Base-by-base conservation (phyloP, 1,140 invertebrate genomes). In the Gyrodactylus bullatarudis region DNA sequence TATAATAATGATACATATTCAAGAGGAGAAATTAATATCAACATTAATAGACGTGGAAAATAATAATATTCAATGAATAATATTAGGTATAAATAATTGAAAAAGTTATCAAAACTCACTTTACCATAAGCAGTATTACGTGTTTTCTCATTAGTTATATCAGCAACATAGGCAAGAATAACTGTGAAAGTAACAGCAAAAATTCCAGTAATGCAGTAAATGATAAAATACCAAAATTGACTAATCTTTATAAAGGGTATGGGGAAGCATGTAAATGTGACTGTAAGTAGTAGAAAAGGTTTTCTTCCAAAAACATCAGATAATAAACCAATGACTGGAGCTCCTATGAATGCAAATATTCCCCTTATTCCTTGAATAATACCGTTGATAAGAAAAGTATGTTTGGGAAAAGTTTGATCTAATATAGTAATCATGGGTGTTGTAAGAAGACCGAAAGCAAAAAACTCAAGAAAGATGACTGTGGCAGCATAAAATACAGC, bases 211-310 rank as follows among this genome's bases (percentile, higher is more conserved):
- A 99, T 91, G 77, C 89, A 93, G 82, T 98, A 93, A 87, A 97
- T 91, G 71, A 92, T 92, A 83, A 99, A 99, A 82, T 98, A 98
- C 93, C 93, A 98, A 89, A 91, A 97, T 71, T 92, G 91, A 83
- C 95, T 96, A 78, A 98, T 88, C 78, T 88, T 91, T 89, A 98
- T 96, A 72, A 98, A 84, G 72, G 94, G 94, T 79, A 98, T 98
- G 54, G 95, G 95, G 75, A 89, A 87, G 83, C 94, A 99, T 1
- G 95, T 99, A 83, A 96, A 98, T 81, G 96, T 93, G 76, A 98
- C 94, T 72, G 95, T 98, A 76, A 98, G 86, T 74, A 99, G 84
- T 73, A 99, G 85, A 82, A 99, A 99, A 79, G 94, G 88, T 82
- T 98, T 99, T 76, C 93, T 84, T 68, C 94, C 94, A 88, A 91